Base-by-base conservation (phyloP, 2,113 vertebrate genomes). In the Cyphomyrus plagiostoma region DNA sequence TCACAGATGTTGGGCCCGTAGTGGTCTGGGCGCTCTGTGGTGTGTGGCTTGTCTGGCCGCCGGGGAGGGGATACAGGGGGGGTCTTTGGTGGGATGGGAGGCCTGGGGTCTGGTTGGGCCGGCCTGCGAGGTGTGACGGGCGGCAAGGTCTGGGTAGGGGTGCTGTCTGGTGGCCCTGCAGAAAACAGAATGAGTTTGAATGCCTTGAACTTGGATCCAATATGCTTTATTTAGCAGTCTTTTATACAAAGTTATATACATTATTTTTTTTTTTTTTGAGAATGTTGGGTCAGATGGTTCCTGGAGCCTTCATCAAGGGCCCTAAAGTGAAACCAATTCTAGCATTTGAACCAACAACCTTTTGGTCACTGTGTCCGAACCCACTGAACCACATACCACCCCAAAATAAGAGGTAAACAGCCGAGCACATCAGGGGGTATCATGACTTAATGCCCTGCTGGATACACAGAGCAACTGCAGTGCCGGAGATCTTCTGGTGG, bases 1-100 rank as follows among this genome's bases (percentile, higher is more conserved):
- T 99, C 97, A 0, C 98, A 99, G 94, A 99, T 99, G 93, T 99
- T 95, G 2, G 98, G 98, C 48, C 98, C 97, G 0, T 97, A 97
- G 89, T 98, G 97, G 91, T 98, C 97, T 0, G 98, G 98, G 48
- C 94, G 94, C 53, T 97, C 97, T 0, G 97, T 97, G 92, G 96
- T 94, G 86, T 95, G 93, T 83, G 96, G 96, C 1, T 94, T 94
- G 89, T 96, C 95, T 0, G 97, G 97, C 23, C 94, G 95, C 1
- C 97, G 96, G 0, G 97, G 98, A 13, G 97, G 98, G 3, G 95
- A 92, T 0, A 95, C 95, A 87, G 96, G 66, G 88, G 92, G 4
- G 94, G 95, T 80, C 53, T 90, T 83, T 39, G 90, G 86, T 0
- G 90, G 94, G 87, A 92, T 92, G 86, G 95, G 94, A 0, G 95